Base-by-base conservation (phyloP, 2,113 vertebrate genomes). In the Pseudolaguvia tuberculata region DNA sequence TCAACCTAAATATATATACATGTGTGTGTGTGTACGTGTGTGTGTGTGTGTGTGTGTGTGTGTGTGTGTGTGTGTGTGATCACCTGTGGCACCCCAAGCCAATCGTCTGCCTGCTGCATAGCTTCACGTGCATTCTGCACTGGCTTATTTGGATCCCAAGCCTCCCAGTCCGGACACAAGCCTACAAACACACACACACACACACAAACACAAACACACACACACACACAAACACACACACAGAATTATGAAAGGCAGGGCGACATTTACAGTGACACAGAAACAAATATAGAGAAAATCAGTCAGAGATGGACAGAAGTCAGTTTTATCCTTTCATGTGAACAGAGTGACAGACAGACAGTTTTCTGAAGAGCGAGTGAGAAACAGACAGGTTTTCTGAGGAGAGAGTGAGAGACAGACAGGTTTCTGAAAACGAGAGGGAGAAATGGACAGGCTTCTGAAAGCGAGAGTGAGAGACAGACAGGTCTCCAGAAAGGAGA, bases 61-160 rank as follows among this genome's bases (percentile, higher is more conserved):
- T 55, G 66, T 50, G 51, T 23, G 52, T 23, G 27, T 31, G 11
- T 70, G 77, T 47, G n/a, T 55, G 23, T 31, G 53, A 81, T 85
- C 84, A 96, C 94, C 93, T 96, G 94, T 55, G 94, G 94, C 70
- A 96, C 94, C 0, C 94, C 94, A 35, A 96, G 84, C 94, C 94
- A 96, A 63, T 96, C 94, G 2, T 96, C 94, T 0, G 94, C 94
- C 82, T 96, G 94, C 63, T 96, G 94, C 94, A 96, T 96, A 79
- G 94, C 94, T 78, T 96, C 94, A 73, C 91, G 90, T 73, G 94
- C 94, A 52, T 96, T 96, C 81, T 94, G 83, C 84, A 95, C 94
- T 0, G 94, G 94, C 83, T 95, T 83, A 80, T 92, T 95, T 55
- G 93, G 93, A 72, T 96, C 95, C 95, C 95, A 96, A 13, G 91